Base-by-base conservation (phyloP, 2,797 vertebrate genomes). In the Ambastaia sidthimunki region DNA sequence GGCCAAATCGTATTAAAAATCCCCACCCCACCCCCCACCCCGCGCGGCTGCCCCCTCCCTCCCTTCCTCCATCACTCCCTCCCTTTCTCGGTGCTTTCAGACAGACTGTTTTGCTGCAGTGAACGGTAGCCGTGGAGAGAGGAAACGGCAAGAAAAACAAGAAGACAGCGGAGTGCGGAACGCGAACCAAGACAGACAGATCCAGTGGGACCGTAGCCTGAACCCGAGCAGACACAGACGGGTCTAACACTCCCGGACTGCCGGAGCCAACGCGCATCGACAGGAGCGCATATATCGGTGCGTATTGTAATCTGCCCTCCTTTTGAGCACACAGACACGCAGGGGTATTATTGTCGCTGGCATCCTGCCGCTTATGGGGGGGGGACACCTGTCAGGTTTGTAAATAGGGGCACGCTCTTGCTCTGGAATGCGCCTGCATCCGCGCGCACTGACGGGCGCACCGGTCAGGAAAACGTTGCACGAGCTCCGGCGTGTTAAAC, bases 51-150 rank as follows among this genome's bases (percentile, higher is more conserved):
- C 70, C 41, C 48, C 73, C 57, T 62, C 65, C 15, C 71, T 66
- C 76, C 1, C 74, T 6, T 74, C 66, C 74, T 76, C 65, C 67
- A 28, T 28, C 80, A 71, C 71, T 74, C 83, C 85, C 86, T 82
- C 86, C 81, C 62, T 74, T 59, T 85, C 88, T 89, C 87, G 85
- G 86, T 85, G 86, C 88, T 89, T 89, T 90, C 91, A 91, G 90
- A 92, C 92, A 90, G 93, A 92, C 92, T 93, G 91, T 91, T 94
- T 94, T 94, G 93, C 94, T 94, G 93, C 94, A 94, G 93, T 94
- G 92, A 93, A 90, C 92, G 92, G 91, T 91, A 90, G 91, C 90
- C 83, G 91, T 91, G 89, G 87, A 84, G 89, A 89, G 87, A 80
- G 75, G 41, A 84, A 71, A 82, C 73, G 70, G 82, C 50, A 85